Percentiles rank a stretch among this genome's conserved stretches.
Conservation (phyloP, 2,113 vertebrate genomes). For the Heterotilapia buettikoferi region DNA sequence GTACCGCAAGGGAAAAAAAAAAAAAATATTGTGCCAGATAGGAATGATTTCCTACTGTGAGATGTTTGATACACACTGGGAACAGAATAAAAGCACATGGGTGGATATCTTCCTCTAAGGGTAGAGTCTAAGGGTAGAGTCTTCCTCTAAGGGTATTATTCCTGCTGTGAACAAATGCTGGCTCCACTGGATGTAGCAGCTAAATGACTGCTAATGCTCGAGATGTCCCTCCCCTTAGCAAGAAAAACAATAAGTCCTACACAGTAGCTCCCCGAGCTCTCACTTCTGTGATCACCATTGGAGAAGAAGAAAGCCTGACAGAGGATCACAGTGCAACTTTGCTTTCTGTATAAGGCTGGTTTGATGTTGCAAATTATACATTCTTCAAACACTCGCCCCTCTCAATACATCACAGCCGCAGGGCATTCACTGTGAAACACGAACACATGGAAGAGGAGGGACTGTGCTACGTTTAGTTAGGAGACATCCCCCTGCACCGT, state of each 20-base stretch:
- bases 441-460: not conserved
- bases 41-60: not conserved
- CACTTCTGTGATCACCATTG: slow-evolving; percentile 26
- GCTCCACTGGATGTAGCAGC: not conserved
- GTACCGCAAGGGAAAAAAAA: accelerated
- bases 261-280: not conserved
- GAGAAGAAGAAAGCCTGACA: not conserved
- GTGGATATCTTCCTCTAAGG: not conserved
- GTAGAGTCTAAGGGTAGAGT: not conserved
- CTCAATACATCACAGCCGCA: slow-evolving; percentile 8
- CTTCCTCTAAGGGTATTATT: not conserved
- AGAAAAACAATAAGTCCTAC: not conserved
- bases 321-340: slow-evolving; percentile 25
- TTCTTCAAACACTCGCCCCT: not conserved
- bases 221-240: not conserved
- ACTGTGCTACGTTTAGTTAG: not conserved
- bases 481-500: not conserved
- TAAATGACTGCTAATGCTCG: not conserved
- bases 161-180: not conserved
- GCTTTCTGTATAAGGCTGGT: not conserved
- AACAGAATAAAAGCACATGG: not conserved
- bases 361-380: slow-evolving; percentile 30
- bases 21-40: not conserved
- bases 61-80: not conserved
- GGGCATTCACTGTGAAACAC: slow-evolving; percentile 15